Percentiles rank a stretch among this genome's conserved stretches.
Conservation (phyloP, 2,797 vertebrate species). For the Molossus molossus region DNA sequence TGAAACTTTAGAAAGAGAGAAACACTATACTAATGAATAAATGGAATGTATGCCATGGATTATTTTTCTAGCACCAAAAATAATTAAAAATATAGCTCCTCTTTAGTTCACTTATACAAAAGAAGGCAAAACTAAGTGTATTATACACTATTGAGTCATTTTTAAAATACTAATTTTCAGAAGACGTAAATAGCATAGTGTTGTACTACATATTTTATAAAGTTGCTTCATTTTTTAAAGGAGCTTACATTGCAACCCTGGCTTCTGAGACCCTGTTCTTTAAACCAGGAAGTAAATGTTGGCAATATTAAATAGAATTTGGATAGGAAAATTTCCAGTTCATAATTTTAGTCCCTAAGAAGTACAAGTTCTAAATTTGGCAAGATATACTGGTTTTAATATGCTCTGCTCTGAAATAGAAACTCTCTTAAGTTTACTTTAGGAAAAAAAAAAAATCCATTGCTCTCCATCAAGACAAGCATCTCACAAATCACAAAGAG, state of each 20-base stretch:
- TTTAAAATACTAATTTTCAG: conserved; percentile 14
- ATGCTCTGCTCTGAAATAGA: conserved; percentile 75
- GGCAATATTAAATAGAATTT: conserved; percentile 52
- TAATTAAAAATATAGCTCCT: conserved; percentile 19
- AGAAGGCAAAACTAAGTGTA: neutral
- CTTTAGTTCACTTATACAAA: conserved; percentile 13
- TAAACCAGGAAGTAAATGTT: conserved; percentile 37
- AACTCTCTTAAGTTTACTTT: conserved; percentile 77
- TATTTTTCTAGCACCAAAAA: neutral
- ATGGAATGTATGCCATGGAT: neutral
- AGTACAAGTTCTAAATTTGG: conserved; percentile 71
- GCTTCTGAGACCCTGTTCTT: neutral
- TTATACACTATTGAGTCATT: neutral
- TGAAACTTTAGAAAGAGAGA: conserved; percentile 32
- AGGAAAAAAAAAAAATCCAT: conserved; percentile 77
- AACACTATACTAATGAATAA: neutral
- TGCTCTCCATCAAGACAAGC: conserved; percentile 69
- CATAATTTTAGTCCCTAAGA: conserved; percentile 73
- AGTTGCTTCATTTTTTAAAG: conserved; percentile 6
- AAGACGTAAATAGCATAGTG: neutral
- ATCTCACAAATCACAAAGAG: conserved; percentile 82
- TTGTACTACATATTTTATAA: neutral
- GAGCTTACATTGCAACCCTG: neutral
- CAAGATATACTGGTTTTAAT: conserved; percentile 71
- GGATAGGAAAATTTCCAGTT: conserved; percentile 43